These are phyloP conservation scores for Mythimna impura DNA, from an alignment of 2,888 invertebrate genomes.

Conservation along the genomic window DNA sequence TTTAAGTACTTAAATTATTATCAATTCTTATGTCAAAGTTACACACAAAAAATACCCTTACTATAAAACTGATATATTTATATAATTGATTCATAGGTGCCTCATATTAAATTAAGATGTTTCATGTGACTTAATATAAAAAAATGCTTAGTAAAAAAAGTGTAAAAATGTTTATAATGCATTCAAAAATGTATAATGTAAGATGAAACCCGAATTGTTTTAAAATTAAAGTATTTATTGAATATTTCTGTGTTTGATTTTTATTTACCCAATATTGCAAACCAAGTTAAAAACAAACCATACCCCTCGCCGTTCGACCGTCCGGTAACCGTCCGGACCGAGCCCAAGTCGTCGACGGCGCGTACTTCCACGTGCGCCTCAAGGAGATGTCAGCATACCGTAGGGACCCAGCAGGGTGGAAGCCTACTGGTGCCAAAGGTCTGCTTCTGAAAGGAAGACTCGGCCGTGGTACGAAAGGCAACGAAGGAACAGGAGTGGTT, in stretches of 20 bases:
- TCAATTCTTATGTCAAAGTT: constrained; percentile 3
- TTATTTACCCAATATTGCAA: background rate
- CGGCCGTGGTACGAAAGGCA: no score
- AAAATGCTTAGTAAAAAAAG: constrained; percentile 48
- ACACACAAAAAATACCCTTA: constrained; percentile 11
- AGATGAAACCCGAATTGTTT: constrained; percentile 72
- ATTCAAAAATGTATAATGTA: constrained; percentile 68
- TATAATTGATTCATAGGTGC: constrained; percentile 35
- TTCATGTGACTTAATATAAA: constrained; percentile 45
- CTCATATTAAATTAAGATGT: constrained; percentile 39
- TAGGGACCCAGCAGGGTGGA: no score
- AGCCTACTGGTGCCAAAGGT: no score
- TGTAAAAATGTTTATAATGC: constrained; percentile 60
- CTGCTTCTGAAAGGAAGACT: no score
- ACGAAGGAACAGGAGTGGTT: no score
- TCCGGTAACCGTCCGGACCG: no score
- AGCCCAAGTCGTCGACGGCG: no score
- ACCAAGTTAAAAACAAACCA: no score
- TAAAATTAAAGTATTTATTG: constrained; percentile 82
- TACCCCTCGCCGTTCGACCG: no score
- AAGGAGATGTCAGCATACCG: no score
- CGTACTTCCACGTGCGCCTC: no score
- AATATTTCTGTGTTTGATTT: constrained; percentile 50
- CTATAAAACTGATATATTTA: constrained; percentile 5
- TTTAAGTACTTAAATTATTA: background rate